These are phyloP conservation scores for Sicus ferrugineus DNA, from an alignment of 2,888 invertebrate genomes.

Conservation along the genomic window DNA sequence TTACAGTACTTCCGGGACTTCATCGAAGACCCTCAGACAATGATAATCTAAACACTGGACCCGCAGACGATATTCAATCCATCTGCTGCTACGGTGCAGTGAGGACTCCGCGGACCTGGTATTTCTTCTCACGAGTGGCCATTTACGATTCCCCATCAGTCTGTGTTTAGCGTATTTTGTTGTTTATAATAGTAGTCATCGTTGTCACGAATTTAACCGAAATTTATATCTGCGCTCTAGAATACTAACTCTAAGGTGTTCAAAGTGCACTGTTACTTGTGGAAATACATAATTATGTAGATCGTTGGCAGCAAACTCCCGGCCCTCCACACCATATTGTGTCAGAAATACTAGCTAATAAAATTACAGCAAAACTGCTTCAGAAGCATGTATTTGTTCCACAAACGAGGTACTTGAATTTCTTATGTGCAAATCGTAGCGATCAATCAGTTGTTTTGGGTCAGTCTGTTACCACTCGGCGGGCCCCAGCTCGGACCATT, in stretches of 20 bases:
- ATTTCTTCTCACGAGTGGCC: conserved; percentile 15
- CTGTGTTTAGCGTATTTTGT: not conserved
- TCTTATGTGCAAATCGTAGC: conserved; percentile 19
- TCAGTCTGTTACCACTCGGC: conserved; percentile 65
- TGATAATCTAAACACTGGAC: conserved; percentile 82
- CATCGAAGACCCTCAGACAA: conserved; percentile 91
- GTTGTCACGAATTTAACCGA: not conserved
- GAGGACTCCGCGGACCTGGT: conserved; percentile 3
- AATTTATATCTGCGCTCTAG: not conserved
- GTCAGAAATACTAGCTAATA: conserved; percentile 17
- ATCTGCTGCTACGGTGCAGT: not conserved
- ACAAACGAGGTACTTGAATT: conserved; percentile 27
- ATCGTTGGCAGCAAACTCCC: too few relatives aligned
- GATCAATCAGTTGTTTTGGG: not conserved
- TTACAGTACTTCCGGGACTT: conserved; percentile 86
- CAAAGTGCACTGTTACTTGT: conserved; percentile 5
- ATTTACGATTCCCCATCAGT: conserved; percentile 2
- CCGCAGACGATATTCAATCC: not conserved
- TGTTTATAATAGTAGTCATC: not conserved
- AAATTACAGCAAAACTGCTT: conserved; percentile 31
- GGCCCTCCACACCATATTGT: too few relatives aligned
- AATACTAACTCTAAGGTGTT: not conserved
- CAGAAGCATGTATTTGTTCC: conserved; percentile 18
- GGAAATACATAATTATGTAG: too few relatives aligned
- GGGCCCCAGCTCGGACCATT: conserved; percentile 75